These are phyloP conservation scores for Epizoanthus scotinus DNA, from an alignment of 92 coral and sea anemone genomes.

Conservation along the genomic window DNA sequence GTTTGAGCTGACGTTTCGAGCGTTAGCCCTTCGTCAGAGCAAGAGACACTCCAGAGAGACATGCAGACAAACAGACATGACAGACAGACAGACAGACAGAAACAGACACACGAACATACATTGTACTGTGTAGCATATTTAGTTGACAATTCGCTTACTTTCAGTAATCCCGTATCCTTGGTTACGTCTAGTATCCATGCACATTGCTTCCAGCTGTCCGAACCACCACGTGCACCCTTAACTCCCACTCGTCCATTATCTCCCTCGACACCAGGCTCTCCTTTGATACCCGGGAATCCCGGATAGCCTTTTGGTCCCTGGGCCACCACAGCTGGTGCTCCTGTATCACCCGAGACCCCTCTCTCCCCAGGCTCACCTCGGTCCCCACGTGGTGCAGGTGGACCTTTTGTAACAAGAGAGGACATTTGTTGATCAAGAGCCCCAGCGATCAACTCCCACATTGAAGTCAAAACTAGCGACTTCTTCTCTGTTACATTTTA, in stretches of 20 bases:
- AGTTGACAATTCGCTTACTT: slow-evolving; percentile 35
- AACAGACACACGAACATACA: background rate
- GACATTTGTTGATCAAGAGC: background rate
- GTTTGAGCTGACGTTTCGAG: too few relatives aligned
- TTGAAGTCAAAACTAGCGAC: too few relatives aligned
- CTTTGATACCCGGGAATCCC: slow-evolving; percentile 55
- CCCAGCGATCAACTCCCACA: background rate
- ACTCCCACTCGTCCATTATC: slow-evolving; percentile 45
- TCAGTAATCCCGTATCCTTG: slow-evolving; percentile 60
- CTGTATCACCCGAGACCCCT: slow-evolving; percentile 58
- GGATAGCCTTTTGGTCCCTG: slow-evolving; percentile 55
- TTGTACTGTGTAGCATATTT: too few relatives aligned
- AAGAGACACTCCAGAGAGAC: too few relatives aligned
- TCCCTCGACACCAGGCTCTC: slow-evolving; percentile 52
- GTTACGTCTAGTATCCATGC: slow-evolving; percentile 57
- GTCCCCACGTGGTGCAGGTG: slow-evolving; percentile 27
- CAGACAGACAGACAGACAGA: background rate
- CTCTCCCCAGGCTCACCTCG: slow-evolving; percentile 39
- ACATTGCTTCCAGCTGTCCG: slow-evolving; percentile 57
- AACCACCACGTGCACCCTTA: slow-evolving; percentile 50
- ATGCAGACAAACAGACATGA: background rate
- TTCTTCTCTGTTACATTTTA: too few relatives aligned
- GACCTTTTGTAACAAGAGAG: background rate
- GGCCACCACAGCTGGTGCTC: background rate
- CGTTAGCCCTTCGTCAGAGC: too few relatives aligned